These are phyloP conservation scores for Ceriagrion tenellum DNA, from an alignment of 2,888 invertebrate species.

Conservation along the genomic window DNA sequence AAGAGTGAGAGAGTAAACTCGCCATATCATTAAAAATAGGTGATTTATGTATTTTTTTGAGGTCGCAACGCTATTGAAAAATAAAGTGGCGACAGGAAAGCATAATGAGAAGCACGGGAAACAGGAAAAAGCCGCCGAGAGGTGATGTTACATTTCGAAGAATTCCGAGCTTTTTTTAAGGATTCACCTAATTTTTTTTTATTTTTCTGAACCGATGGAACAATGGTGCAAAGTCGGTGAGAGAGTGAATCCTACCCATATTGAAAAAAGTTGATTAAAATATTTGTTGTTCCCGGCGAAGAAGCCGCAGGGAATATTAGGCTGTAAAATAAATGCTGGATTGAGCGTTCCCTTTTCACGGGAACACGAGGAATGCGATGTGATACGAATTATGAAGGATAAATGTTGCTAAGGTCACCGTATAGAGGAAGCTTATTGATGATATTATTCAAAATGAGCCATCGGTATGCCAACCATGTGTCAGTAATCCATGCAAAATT, in stretches of 20 bases:
- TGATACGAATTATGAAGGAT: no score
- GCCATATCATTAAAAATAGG: not conserved
- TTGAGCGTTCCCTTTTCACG: not conserved
- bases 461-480: no score
- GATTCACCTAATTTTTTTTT: not conserved
- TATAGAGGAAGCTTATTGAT: no score
- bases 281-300: not conserved
- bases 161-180: not conserved
- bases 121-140: not conserved
- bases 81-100: not conserved
- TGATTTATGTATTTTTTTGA: not conserved
- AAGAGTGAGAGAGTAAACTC: not conserved
- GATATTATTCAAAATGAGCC: no score
- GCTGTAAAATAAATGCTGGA: not conserved
- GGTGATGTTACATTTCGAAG: conserved; percentile 6
- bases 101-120: not conserved
- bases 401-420: no score
- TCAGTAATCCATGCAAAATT: no score
- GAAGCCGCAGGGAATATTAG: not conserved
- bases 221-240: not conserved
- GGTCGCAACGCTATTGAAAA: not conserved
- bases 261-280: not conserved
- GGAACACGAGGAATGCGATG: no score
- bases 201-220: not conserved
- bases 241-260: not conserved